These are phyloP conservation scores for Morus bassanus DNA, from an alignment of 2,797 vertebrate genomes.

Conservation along the genomic window DNA sequence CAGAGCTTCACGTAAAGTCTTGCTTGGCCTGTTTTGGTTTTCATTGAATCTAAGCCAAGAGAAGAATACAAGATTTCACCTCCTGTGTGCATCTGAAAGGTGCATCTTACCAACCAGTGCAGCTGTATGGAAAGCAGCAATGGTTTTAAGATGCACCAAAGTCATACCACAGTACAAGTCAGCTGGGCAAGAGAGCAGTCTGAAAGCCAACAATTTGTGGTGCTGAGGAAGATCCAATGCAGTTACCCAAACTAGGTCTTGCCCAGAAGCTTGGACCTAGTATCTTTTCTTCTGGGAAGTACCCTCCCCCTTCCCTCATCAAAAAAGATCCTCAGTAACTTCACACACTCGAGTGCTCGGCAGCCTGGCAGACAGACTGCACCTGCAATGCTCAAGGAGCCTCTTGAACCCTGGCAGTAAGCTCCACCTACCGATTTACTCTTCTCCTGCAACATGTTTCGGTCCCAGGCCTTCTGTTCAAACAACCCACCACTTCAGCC, in stretches of 20 bases:
- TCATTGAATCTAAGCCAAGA: not conserved
- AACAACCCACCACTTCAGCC: not conserved
- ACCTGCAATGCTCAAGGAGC: not conserved
- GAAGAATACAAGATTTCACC: not conserved
- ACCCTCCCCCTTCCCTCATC: not conserved
- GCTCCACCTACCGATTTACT: not conserved
- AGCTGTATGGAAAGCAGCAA: not conserved
- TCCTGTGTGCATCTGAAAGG: not conserved
- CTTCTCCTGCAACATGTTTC: not conserved
- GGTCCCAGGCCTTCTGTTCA: not conserved
- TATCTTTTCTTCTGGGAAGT: not conserved
- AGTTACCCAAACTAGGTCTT: not conserved
- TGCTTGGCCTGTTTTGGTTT: not conserved
- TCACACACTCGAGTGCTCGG: not conserved
- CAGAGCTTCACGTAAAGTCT: not conserved
- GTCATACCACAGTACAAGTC: not conserved
- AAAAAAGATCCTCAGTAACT: not conserved
- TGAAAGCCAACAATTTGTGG: not conserved
- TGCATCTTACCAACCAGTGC: not conserved
- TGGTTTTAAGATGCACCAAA: not conserved
- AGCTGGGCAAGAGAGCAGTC: not conserved
- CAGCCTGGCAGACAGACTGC: not conserved
- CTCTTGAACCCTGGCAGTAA: not conserved
- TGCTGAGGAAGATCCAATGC: accelerated
- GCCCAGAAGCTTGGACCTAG: not conserved